Evolutionary conservation across 35 echinoderm and acorn worm genomes (phyloP).

Genomic region (Antedon bifida): DNA sequence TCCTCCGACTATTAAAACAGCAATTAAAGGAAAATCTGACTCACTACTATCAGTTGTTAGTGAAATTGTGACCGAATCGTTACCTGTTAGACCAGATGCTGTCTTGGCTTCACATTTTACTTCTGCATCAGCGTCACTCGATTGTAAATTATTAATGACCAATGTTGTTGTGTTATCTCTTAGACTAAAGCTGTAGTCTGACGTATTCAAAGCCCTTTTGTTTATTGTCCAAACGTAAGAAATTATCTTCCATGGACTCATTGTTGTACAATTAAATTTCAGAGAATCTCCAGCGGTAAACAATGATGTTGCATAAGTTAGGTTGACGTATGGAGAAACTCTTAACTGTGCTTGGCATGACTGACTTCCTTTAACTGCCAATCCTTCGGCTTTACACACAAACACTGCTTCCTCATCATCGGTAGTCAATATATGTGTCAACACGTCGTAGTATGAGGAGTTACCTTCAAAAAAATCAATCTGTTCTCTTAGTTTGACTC

Average conservation of each 20-base stretch:
- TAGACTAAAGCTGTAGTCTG: not conserved
- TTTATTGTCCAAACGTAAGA: not conserved
- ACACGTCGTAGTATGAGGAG: not conserved
- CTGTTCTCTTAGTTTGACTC: not conserved
- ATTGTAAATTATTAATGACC: not conserved
- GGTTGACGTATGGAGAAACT: not conserved
- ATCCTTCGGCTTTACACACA: not conserved
- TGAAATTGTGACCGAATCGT: not conserved
- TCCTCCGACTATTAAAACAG: too few species aligned
- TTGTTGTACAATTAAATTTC: not conserved
- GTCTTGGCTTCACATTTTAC: not conserved
- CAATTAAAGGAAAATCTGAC: too few species aligned
- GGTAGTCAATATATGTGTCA: not conserved
- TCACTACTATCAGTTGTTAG: not conserved
- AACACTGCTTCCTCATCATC: not conserved
- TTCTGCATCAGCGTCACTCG: not conserved
- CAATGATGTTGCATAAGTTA: not conserved
- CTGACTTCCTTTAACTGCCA: too few species aligned
- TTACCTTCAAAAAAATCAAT: not conserved
- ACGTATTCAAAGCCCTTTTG: not conserved
- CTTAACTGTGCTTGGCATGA: not conserved
- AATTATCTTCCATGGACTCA: not conserved
- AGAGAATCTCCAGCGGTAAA: not conserved
- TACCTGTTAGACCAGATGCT: not conserved
- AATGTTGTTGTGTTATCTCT: not conserved